Base-by-base conservation (phyloP, 2,113 vertebrate genomes). In the Labrus mixtus region DNA sequence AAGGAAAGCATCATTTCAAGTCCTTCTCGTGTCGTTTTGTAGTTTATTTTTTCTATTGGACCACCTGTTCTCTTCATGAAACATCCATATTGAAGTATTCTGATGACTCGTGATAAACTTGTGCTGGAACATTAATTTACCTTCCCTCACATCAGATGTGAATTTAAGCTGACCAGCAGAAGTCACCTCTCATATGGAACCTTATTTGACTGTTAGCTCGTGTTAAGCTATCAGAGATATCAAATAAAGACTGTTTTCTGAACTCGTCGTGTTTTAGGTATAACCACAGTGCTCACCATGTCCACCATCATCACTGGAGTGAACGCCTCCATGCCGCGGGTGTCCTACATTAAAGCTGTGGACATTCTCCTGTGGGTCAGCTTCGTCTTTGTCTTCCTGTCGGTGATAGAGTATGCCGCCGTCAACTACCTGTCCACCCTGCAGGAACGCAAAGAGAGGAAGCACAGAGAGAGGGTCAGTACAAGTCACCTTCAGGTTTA, bases 381-480 rank as follows among this genome's bases (percentile, higher is more conserved):
- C 86, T 98, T 98, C 23, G 97, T 98, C 86, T 98, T 98, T 1
- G 97, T 98, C 73, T 98, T 98, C 90, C 95, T 98, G 46, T 98
- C 97, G 0, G 97, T 98, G 79, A 78, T 98, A 57, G 97, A 98
- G 71, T 98, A 98, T 0, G 97, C 97, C 2, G 94, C 94, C 0
- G 93, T 95, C 23, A 95, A 95, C 89, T 95, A 95, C 89, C 89
- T 95, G 86, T 93, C 90, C 1, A 95, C 93, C 6, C 55, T 92
- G 12, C 90, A 94, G 64, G 93, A 94, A 43, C 90, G 93, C 17
- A 92, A 82, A 55, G 91, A 93, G 77, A 90, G 90, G 67, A 85
- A 90, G 43, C 81, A 90, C 6, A 76, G 82, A 64, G 90, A 92
- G 50, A 76, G 68, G 89, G 93, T 93, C 11, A 58, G 88, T 80